Conservation (phyloP, 2,888 invertebrate species). For the Dasysyrphus tricinctus region DNA sequence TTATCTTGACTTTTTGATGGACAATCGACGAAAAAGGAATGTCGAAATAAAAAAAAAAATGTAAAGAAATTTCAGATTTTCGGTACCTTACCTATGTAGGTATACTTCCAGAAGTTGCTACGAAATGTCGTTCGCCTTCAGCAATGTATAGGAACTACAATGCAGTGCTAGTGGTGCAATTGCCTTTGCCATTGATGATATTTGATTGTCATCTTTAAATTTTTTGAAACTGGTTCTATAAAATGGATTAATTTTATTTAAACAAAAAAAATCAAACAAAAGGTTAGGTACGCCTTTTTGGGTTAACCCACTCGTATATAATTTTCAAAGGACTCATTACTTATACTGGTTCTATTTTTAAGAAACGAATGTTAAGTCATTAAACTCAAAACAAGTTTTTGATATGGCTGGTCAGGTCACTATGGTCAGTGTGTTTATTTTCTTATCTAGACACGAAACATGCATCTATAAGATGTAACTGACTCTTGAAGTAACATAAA, state of each 20-base stretch:
- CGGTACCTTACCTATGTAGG: neutral
- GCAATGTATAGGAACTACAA: neutral
- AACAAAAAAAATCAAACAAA: neutral
- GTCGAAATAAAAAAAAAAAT: neutral
- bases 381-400: conserved; percentile 2
- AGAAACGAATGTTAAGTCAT: neutral
- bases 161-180: neutral
- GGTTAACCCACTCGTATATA: neutral
- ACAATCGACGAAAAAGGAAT: neutral
- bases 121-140: conserved; percentile 57
- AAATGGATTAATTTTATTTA: neutral
- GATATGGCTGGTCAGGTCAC: neutral
- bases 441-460: conserved; percentile 16
- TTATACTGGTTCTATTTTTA: neutral
- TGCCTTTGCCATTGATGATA: conserved; percentile 22
- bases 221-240: conserved; percentile 43
- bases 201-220: conserved; percentile 45
- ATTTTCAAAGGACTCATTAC: neutral
- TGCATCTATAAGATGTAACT: neutral
- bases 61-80: conserved; percentile 25
- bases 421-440: neutral
- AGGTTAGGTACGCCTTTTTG: neutral
- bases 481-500: neutral
- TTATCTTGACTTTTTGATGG: conserved; percentile 20
- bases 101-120: conserved; percentile 18